Conservation (phyloP, 2,113 vertebrate genomes). For the Ranitomeya imitator region DNA sequence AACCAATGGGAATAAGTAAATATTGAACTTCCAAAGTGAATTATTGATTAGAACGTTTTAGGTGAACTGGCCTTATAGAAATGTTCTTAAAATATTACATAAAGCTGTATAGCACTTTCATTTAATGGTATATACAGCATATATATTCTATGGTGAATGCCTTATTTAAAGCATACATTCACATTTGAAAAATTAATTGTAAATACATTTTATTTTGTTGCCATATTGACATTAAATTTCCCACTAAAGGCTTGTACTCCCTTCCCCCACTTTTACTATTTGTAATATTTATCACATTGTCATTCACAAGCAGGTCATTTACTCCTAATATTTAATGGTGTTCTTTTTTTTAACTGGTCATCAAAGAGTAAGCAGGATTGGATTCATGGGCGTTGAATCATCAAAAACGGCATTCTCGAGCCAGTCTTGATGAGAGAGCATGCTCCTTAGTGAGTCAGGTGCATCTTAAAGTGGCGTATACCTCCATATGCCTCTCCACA, state of each 20-base stretch:
- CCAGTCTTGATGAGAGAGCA: too few relatives aligned
- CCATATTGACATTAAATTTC: neutral
- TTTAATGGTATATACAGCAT: neutral
- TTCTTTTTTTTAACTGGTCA: neutral
- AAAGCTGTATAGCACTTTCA: slow-evolving; percentile 28
- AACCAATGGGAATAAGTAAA: slow-evolving; percentile 60
- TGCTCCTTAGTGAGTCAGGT: too few relatives aligned
- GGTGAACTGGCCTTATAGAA: slow-evolving; percentile 60
- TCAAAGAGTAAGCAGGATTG: neutral
- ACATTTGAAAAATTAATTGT: neutral
- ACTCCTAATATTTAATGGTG: neutral
- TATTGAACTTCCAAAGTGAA: slow-evolving; percentile 66
- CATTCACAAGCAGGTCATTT: neutral
- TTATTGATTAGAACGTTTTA: slow-evolving; percentile 67
- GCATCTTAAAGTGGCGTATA: too few relatives aligned
- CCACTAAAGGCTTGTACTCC: neutral
- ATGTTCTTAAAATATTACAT: slow-evolving; percentile 55
- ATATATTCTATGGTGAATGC: neutral
- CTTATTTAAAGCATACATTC: neutral
- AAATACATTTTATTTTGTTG: neutral
- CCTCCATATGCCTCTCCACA: too few relatives aligned
- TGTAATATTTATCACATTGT: neutral
- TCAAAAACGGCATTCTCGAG: too few relatives aligned
- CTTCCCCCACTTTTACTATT: neutral
- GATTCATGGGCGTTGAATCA: too few relatives aligned